Evolutionary conservation across 2,888 invertebrate genomes (phyloP).

Genomic region (Pammene fasciana): DNA sequence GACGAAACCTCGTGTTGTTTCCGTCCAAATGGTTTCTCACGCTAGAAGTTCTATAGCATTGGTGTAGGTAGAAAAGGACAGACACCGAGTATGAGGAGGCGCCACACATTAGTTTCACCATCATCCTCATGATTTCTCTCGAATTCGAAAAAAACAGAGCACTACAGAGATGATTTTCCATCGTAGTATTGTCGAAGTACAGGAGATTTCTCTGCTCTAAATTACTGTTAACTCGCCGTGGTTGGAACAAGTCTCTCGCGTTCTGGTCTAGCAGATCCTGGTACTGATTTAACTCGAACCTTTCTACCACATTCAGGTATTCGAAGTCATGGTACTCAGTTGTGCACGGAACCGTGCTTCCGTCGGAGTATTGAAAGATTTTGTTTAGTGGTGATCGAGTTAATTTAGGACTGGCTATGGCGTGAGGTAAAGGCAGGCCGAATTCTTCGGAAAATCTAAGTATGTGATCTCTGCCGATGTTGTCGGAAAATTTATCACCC

Average conservation of each 20-base stretch:
- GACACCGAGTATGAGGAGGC: slow-evolving; percentile 65
- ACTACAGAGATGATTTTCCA: slow-evolving; percentile 69
- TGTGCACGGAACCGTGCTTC: slow-evolving; percentile 57
- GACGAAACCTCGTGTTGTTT: slow-evolving; percentile 66
- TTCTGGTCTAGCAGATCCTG: slow-evolving; percentile 63
- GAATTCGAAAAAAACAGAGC: slow-evolving; percentile 66
- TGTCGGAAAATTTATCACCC: slow-evolving; percentile 50
- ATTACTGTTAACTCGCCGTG: slow-evolving; percentile 45
- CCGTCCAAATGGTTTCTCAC: slow-evolving; percentile 68
- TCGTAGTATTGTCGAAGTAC: slow-evolving; percentile 70
- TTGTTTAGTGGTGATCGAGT: slow-evolving; percentile 56
- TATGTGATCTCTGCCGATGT: slow-evolving; percentile 61
- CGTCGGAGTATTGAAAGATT: slow-evolving; percentile 68
- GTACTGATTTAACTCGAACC: slow-evolving; percentile 73
- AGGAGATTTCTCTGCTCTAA: slow-evolving; percentile 55
- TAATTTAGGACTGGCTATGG: slow-evolving; percentile 58
- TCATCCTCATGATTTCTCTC: slow-evolving; percentile 71
- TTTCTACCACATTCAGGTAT: slow-evolving; percentile 65
- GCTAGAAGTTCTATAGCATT: slow-evolving; percentile 69
- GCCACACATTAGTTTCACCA: slow-evolving; percentile 70
- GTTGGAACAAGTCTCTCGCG: slow-evolving; percentile 66
- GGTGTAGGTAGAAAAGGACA: slow-evolving; percentile 74
- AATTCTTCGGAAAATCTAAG: slow-evolving; percentile 64
- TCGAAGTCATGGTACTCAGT: slow-evolving; percentile 67
- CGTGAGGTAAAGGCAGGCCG: slow-evolving; percentile 63